phyloP scores from a whole-genome alignment of 2,113 vertebrate species.

The Columba janthina region DNA sequence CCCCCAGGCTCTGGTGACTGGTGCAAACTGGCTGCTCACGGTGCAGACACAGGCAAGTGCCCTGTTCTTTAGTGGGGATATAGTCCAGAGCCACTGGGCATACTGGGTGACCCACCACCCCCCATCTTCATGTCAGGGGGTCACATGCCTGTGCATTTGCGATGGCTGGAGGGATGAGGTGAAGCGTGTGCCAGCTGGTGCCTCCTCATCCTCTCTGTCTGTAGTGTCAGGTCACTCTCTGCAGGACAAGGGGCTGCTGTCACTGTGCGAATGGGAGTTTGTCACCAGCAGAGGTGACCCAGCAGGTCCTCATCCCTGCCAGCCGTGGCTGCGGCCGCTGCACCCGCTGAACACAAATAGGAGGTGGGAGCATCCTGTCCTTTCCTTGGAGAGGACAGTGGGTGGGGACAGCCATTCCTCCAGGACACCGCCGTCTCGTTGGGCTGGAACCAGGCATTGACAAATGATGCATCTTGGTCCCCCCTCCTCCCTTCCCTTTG shows the following conservation, averaged over 20 bases:
- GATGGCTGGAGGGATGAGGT: neutral
- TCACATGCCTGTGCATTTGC: neutral
- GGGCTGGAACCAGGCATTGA: neutral
- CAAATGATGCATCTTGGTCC: neutral
- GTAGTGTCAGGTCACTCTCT: neutral
- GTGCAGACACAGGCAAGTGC: neutral
- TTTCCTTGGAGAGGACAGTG: fast-evolving
- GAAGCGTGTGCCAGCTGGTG: neutral
- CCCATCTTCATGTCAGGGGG: neutral
- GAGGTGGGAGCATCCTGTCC: neutral
- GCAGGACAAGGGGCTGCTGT: neutral
- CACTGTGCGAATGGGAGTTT: fast-evolving
- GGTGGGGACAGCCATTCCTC: neutral
- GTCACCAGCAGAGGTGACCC: fast-evolving
- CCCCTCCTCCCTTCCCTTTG: neutral
- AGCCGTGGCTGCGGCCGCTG: neutral
- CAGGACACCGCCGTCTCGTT: fast-evolving
- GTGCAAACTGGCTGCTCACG: fast-evolving
- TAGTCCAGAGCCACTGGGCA: neutral
- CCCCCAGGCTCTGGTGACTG: neutral
- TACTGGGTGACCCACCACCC: neutral
- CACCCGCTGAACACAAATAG: too few species aligned
- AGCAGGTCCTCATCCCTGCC: neutral
- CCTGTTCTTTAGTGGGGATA: neutral
- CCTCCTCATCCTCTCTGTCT: fast-evolving